Conservation (phyloP, 2,888 invertebrate genomes). For the Scotopteryx bipunctaria region DNA sequence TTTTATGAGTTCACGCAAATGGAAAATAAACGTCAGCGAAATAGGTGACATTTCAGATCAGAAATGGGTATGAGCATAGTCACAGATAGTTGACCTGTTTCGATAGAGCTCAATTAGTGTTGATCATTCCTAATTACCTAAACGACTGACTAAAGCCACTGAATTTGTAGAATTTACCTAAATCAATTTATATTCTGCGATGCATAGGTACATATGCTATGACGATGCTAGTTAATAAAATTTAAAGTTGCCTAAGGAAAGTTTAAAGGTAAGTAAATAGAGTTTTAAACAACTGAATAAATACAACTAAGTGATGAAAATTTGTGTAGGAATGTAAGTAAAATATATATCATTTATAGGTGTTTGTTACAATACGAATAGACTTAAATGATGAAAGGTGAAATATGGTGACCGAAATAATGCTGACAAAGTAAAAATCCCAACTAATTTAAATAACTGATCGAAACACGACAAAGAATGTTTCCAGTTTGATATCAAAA, state of each 20-base stretch:
- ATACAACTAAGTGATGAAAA: not conserved
- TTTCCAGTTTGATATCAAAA: conserved; percentile 4
- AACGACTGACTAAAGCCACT: not conserved
- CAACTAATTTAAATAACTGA: not conserved
- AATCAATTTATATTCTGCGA: not conserved
- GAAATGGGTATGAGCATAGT: not conserved
- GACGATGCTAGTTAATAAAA: no score
- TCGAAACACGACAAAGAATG: not conserved
- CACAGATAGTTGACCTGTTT: conserved; percentile 31
- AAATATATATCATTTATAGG: no score
- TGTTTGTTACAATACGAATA: no score
- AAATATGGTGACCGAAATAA: no score
- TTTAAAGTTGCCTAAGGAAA: no score
- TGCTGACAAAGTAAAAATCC: no score
- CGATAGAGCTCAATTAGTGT: conserved; percentile 39
- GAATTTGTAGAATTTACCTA: conserved; percentile 1
- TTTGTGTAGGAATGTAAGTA: no score
- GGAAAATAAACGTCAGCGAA: no score
- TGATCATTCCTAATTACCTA: conserved; percentile 46
- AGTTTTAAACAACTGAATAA: not conserved
- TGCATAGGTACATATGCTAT: no score
- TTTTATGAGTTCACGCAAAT: no score
- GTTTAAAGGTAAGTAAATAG: no score
- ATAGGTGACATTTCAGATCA: not conserved
- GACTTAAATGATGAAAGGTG: no score